Base-by-base conservation (phyloP, 2,888 invertebrate genomes). In the Eucera pruinosa region DNA sequence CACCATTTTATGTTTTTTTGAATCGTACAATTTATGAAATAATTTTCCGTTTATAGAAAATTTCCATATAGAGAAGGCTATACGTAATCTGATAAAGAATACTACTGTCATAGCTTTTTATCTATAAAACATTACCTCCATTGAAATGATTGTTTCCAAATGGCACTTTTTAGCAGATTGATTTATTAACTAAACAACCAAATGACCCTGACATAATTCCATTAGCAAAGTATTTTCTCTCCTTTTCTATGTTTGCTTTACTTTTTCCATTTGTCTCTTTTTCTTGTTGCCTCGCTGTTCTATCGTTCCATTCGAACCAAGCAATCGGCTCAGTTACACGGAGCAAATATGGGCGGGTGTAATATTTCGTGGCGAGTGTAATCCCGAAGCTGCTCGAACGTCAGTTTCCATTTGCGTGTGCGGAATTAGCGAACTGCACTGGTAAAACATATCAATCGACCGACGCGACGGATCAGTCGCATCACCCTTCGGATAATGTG, bases 371-470 rank as follows among this genome's bases (percentile, higher is more conserved):
- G 54, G 68, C 60, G 81, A 61, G 76, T 64, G 81, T 83, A 74
- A 79, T 74, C 78, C 66, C 25, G 11, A 13, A 23, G 36, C 43
- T n/a, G 30, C 43, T 52, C 69, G 66, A 64, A 72, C 81, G 82
- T 83, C 78, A 66, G 77, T 83, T 84, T 83, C 80, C 81, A 85
- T 87, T 86, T 82, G 73, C 71, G 62, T 57, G 60, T 30, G 50
- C 57, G 79, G 77, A 84, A 80, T 78, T 83, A 74, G 68, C 70
- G 79, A 78, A 73, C 62, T 61, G 69, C 66, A 4, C 6, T 27
- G 41, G 50, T 67, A 58, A 64, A 73, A 68, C 75, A 72, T 76
- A 80, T 83, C 86, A 81, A 80, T 82, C 61, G 72, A 20, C 65
- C 76, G 54, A 72, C 62, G 62, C 76, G 54, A 72, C 62, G 74